These are phyloP conservation scores for Pseudomugil gertrudae DNA, from an alignment of 2,797 vertebrate genomes.

Conservation along the genomic window DNA sequence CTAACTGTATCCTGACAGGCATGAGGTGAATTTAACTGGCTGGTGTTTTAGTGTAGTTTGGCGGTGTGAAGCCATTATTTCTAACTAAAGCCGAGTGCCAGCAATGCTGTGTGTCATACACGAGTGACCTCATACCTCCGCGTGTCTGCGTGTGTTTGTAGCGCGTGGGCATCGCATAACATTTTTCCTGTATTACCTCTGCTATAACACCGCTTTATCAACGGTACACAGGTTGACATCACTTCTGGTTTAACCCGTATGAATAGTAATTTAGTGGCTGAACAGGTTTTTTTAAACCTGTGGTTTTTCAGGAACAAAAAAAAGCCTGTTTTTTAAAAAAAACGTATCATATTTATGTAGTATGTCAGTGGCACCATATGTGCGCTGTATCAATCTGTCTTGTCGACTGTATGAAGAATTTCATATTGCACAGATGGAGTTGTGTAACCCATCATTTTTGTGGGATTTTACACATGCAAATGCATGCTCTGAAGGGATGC, in stretches of 20 bases:
- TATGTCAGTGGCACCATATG: conserved; percentile 12
- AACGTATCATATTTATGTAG: conserved; percentile 10
- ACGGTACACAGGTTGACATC: neutral
- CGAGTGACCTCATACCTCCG: conserved; percentile 71
- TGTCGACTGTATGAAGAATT: neutral
- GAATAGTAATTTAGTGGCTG: conserved; percentile 20
- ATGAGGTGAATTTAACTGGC: neutral
- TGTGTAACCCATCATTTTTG: neutral
- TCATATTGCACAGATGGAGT: neutral
- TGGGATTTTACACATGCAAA: neutral
- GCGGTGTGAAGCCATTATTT: conserved; percentile 11
- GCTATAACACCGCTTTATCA: neutral
- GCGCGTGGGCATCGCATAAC: neutral
- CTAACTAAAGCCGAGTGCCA: conserved; percentile 24
- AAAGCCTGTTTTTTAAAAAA: conserved; percentile 20
- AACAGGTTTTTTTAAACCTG: neutral
- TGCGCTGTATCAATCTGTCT: neutral
- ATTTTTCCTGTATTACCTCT: neutral
- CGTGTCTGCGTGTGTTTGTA: conserved; percentile 6
- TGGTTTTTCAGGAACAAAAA: conserved; percentile 3
- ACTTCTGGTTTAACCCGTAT: conserved; percentile 4
- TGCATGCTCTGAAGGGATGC: neutral
- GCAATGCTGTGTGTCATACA: conserved; percentile 63
- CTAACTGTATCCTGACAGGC: conserved; percentile 25
- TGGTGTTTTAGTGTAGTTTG: conserved; percentile 8